Evolutionary conservation across 2,888 invertebrate genomes (phyloP).

Genomic region (Drosophila infuscata): DNA sequence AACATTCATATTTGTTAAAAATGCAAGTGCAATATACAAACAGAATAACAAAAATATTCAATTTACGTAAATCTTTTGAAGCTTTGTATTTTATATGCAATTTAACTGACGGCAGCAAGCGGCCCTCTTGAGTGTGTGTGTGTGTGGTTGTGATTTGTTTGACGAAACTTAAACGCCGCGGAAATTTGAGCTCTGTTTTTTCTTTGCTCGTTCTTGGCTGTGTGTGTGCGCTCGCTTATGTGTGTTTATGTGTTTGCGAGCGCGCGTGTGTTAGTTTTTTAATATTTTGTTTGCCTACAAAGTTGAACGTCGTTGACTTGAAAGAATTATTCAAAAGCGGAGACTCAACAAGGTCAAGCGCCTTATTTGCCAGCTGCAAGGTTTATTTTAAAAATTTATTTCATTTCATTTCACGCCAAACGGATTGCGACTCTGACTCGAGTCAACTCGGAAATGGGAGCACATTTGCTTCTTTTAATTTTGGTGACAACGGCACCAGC

Average conservation of each 20-base stretch:
- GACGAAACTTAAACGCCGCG: constrained; percentile 65
- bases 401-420: constrained; percentile 55
- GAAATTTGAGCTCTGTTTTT: constrained; percentile 71
- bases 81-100: constrained; percentile 31
- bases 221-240: constrained; percentile 30
- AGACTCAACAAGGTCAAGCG: constrained; percentile 74
- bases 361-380: constrained; percentile 70
- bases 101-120: constrained; percentile 39
- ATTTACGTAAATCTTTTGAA: constrained; percentile 36
- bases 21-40: constrained; percentile 52
- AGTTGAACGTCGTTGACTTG: constrained; percentile 62
- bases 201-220: constrained; percentile 36
- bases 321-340: constrained; percentile 74
- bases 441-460: constrained; percentile 58
- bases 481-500: constrained; percentile 55
- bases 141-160: constrained; percentile 21
- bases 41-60: constrained; percentile 39
- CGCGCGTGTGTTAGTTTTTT: constrained; percentile 43
- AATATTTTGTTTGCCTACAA: constrained; percentile 69
- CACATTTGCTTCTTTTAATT: constrained; percentile 53
- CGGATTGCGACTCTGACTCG: constrained; percentile 24
- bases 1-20: constrained; percentile 46
- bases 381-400: constrained; percentile 61
- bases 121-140: constrained; percentile 8
- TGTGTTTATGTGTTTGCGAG: constrained; percentile 33